Evolutionary conservation across 2,113 vertebrate species (phyloP).

Genomic region (Mugil cephalus): DNA sequence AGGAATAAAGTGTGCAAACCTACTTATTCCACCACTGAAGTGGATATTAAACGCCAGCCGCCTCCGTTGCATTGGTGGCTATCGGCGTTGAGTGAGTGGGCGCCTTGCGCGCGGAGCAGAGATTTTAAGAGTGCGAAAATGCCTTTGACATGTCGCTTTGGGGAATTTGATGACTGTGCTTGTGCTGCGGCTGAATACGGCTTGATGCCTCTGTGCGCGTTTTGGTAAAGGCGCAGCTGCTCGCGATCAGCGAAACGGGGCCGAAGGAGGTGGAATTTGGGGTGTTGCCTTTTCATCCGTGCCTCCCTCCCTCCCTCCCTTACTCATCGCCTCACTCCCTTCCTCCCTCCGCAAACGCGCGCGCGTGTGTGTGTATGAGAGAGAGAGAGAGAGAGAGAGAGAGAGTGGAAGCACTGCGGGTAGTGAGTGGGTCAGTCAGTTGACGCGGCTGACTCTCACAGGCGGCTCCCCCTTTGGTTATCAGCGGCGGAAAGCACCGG

Average conservation of each 20-base stretch:
- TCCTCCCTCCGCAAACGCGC: slow-evolving; percentile 19
- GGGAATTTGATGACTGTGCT: slow-evolving; percentile 65
- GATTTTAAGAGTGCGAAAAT: slow-evolving; percentile 50
- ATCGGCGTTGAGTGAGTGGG: slow-evolving; percentile 7
- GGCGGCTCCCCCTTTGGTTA: slow-evolving; percentile 48
- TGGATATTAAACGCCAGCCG: too few relatives aligned
- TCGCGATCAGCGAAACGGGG: slow-evolving; percentile 72
- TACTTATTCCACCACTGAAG: not conserved
- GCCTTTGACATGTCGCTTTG: slow-evolving; percentile 39
- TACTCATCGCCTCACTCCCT: slow-evolving; percentile 55
- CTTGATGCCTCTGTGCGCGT: slow-evolving; percentile 49
- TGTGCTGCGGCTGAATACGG: slow-evolving; percentile 54
- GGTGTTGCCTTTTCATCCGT: slow-evolving; percentile 82
- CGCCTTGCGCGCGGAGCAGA: not conserved
- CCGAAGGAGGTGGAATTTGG: slow-evolving; percentile 72
- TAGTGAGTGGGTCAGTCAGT: slow-evolving; percentile 63
- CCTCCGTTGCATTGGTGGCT: too few relatives aligned
- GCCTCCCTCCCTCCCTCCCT: slow-evolving; percentile 56
- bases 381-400: slow-evolving; percentile 9
- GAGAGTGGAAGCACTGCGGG: slow-evolving; percentile 68
- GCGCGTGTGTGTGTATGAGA: slow-evolving; percentile 9
- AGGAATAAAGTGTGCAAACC: not conserved
- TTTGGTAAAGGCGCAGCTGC: slow-evolving; percentile 79
- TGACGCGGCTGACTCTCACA: slow-evolving; percentile 69
- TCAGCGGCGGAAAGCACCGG: slow-evolving; percentile 41